These are phyloP conservation scores for Paguma larvata DNA, from an alignment of 2,797 vertebrate genomes.

Conservation along the genomic window DNA sequence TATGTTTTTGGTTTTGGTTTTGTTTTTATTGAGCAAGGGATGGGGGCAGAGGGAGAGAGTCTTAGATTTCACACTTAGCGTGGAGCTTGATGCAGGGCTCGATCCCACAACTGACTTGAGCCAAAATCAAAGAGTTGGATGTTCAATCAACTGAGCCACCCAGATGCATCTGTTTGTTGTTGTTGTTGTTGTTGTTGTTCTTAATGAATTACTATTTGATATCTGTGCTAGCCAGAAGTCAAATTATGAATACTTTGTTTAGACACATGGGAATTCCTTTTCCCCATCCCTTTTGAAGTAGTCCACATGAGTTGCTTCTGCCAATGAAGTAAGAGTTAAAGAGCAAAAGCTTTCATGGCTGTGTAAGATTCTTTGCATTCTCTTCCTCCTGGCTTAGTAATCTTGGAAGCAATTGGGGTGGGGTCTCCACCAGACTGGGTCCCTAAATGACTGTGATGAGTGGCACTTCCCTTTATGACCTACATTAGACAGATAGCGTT, in stretches of 20 bases:
- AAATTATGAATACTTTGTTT: not conserved
- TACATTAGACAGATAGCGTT: not conserved
- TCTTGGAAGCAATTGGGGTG: not conserved
- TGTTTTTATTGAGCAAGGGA: too few relatives aligned
- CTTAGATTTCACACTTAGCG: too few relatives aligned
- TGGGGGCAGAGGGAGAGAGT: too few relatives aligned
- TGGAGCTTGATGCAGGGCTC: too few relatives aligned
- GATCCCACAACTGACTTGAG: too few relatives aligned
- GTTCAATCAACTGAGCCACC: too few relatives aligned
- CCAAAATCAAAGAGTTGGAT: too few relatives aligned
- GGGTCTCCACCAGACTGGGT: not conserved
- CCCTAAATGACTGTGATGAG: not conserved
- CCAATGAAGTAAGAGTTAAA: not conserved
- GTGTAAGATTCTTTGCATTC: not conserved
- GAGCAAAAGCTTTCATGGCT: not conserved
- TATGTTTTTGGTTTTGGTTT: not conserved
- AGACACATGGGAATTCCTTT: not conserved
- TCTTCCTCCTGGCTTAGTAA: not conserved
- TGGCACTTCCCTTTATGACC: not conserved
- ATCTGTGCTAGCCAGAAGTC: not conserved
- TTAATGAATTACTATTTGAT: not conserved
- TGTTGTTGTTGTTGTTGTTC: too few relatives aligned
- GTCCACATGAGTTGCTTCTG: not conserved
- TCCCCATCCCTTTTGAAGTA: not conserved
- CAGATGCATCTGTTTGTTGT: too few relatives aligned